Evolutionary conservation across 2,113 vertebrate genomes (phyloP).

Genomic region (Trinectes maculatus): DNA sequence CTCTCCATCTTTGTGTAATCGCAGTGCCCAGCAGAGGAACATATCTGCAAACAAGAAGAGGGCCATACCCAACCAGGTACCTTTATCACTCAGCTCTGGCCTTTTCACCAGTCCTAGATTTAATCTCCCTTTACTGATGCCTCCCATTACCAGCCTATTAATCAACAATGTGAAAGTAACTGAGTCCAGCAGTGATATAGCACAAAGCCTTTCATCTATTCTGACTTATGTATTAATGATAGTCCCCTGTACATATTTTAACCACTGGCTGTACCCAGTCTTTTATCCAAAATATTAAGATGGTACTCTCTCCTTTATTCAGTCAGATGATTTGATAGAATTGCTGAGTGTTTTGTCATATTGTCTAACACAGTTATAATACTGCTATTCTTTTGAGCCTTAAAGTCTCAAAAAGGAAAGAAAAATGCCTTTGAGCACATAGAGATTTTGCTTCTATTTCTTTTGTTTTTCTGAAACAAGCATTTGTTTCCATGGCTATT

Average conservation of each 20-base stretch:
- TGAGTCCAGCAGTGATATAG: conserved; percentile 24
- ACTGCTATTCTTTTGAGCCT: conserved; percentile 8
- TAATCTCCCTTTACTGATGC: conserved; percentile 37
- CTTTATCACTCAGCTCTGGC: conserved; percentile 12
- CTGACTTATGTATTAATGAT: conserved; percentile 22
- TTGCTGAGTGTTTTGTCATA: neutral
- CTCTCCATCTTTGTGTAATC: conserved; percentile 18
- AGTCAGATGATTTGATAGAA: neutral
- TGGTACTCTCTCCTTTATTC: conserved; percentile 1
- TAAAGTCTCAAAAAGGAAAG: conserved; percentile 25
- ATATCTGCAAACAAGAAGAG: conserved; percentile 93
- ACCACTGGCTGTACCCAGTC: conserved; percentile 6
- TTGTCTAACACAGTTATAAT: neutral
- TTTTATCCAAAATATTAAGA: conserved; percentile 7
- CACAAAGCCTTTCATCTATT: conserved; percentile 33
- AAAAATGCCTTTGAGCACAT: conserved; percentile 26
- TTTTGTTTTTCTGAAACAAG: conserved; percentile 46
- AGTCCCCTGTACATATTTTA: neutral
- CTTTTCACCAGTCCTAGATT: conserved; percentile 47
- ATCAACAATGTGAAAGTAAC: conserved; percentile 41
- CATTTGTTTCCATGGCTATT: conserved; percentile 45
- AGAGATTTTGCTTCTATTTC: conserved; percentile 24
- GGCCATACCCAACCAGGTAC: conserved; percentile 95
- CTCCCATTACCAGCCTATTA: conserved; percentile 45
- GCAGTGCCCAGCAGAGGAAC: conserved; percentile 93